These are phyloP conservation scores for Drosophila histrio DNA, from an alignment of 2,888 invertebrate species.

Conservation along the genomic window DNA sequence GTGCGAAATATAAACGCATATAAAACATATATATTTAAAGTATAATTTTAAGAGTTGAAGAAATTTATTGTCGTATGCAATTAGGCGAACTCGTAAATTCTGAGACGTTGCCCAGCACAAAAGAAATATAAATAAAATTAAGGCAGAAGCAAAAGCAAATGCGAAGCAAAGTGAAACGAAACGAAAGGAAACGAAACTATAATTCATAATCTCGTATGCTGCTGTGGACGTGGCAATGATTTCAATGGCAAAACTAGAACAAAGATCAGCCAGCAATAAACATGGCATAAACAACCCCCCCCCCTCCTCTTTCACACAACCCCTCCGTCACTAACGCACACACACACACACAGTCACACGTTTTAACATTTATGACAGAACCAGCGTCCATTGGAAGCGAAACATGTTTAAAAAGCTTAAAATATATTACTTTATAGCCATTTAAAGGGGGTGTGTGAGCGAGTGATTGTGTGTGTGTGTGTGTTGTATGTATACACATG, in stretches of 20 bases:
- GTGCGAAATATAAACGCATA: slow-evolving; percentile 38
- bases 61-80: slow-evolving; percentile 75
- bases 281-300: slow-evolving; percentile 34
- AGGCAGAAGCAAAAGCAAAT: slow-evolving; percentile 36
- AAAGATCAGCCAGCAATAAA: slow-evolving; percentile 66
- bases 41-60: slow-evolving; percentile 68
- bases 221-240: slow-evolving; percentile 64
- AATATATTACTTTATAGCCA: slow-evolving; percentile 63
- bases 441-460: slow-evolving; percentile 9
- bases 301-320: not conserved
- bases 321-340: not conserved
- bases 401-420: slow-evolving; percentile 75
- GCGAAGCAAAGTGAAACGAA: not conserved
- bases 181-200: slow-evolving; percentile 64
- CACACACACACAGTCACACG: slow-evolving; percentile 7
- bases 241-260: slow-evolving; percentile 44
- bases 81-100: slow-evolving; percentile 72
- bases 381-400: slow-evolving; percentile 55
- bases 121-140: slow-evolving; percentile 69
- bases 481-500: not conserved
- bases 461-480: slow-evolving; percentile 1
- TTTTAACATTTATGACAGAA: slow-evolving; percentile 22
- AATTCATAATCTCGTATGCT: slow-evolving; percentile 66
- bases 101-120: slow-evolving; percentile 43
- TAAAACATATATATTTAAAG: slow-evolving; percentile 44